Evolutionary conservation across 2,113 vertebrate genomes (phyloP).

Genomic region (Chloebia gouldiae): DNA sequence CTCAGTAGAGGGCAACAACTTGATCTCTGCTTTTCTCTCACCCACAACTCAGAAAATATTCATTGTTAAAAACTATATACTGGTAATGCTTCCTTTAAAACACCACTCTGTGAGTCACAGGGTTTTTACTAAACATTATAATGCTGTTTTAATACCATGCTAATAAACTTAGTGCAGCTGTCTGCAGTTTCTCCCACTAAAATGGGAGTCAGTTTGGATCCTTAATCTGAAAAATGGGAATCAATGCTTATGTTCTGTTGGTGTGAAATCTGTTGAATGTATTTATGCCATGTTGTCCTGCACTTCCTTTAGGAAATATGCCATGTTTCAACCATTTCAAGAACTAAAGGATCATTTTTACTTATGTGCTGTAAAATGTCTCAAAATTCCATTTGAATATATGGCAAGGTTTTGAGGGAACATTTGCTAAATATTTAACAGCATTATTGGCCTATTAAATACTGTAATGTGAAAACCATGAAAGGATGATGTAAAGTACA

Average conservation of each 20-base stretch:
- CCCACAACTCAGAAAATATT: neutral
- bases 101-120: neutral
- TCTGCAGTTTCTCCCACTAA: neutral
- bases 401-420: slow-evolving; percentile 45
- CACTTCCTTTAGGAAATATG: slow-evolving; percentile 47
- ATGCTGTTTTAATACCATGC: neutral
- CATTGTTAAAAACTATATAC: neutral
- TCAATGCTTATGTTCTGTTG: neutral
- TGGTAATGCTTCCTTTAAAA: neutral
- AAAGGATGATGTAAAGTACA: slow-evolving; percentile 41
- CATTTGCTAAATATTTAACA: slow-evolving; percentile 72
- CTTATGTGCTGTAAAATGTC: slow-evolving; percentile 52
- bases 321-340: neutral
- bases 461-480: slow-evolving; percentile 28
- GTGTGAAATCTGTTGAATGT: slow-evolving; percentile 30
- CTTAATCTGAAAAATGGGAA: slow-evolving; percentile 25
- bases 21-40: slow-evolving; percentile 18
- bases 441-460: slow-evolving; percentile 61
- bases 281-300: neutral
- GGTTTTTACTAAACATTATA: neutral
- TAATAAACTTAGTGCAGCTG: slow-evolving; percentile 37
- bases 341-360: slow-evolving; percentile 44
- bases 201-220: slow-evolving; percentile 10
- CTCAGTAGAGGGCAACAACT: slow-evolving; percentile 13
- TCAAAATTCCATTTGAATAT: slow-evolving; percentile 64